These are phyloP conservation scores for honey bee (Apis mellifera) DNA, from an alignment of 1,140 invertebrate species.

Conservation along the genomic window DNA sequence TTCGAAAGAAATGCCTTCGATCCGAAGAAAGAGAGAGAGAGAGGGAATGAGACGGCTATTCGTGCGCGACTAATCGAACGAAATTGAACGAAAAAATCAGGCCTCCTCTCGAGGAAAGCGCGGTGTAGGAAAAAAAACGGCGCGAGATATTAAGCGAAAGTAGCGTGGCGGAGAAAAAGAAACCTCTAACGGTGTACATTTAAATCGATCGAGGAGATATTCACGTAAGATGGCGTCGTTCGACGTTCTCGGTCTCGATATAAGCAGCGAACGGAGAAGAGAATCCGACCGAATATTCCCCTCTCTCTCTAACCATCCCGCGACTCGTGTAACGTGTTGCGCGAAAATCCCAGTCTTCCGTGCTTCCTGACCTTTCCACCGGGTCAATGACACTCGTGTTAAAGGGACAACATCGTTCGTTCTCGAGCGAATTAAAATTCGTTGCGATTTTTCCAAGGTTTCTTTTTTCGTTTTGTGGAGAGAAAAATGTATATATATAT, in stretches of 20 bases:
- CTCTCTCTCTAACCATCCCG: not conserved
- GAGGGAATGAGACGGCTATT: too few species aligned
- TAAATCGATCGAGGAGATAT: constrained; percentile 2
- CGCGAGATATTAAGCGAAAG: constrained; percentile 28
- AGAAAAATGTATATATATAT: too few species aligned
- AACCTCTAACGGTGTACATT: constrained; percentile 12
- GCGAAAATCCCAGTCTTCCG: constrained; percentile 32
- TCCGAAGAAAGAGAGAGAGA: too few species aligned
- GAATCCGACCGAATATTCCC: too few species aligned
- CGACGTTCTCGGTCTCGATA: too few species aligned
- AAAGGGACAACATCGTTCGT: constrained; percentile 31
- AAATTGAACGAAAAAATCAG: not conserved
- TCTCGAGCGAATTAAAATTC: not conserved
- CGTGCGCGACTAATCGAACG: too few species aligned
- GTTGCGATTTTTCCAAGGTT: too few species aligned
- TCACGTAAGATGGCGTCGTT: too few species aligned
- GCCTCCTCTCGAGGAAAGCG: too few species aligned
- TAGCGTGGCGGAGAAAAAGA: not conserved
- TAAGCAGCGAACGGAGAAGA: too few species aligned
- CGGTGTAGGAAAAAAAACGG: not conserved
- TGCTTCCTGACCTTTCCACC: constrained; percentile 46
- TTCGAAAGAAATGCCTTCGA: not conserved
- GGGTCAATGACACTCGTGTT: constrained; percentile 51
- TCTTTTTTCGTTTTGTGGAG: too few species aligned
- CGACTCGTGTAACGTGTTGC: constrained; percentile 16